phyloP scores from a whole-genome alignment of 2,888 invertebrate genomes.

The Coelopa pilipes region DNA sequence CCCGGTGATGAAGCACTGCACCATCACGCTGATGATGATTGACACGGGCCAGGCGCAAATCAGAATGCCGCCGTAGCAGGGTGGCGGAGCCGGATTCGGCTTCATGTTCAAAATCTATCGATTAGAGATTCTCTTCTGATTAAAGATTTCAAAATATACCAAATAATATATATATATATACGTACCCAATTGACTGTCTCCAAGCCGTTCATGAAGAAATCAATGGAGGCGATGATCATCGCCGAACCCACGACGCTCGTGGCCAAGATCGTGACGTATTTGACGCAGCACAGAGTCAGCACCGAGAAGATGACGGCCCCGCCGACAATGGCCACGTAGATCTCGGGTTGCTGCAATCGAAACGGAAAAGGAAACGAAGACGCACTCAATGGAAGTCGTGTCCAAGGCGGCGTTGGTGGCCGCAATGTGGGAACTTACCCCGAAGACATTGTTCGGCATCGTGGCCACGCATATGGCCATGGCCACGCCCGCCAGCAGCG shows the following conservation, averaged over 20 bases:
- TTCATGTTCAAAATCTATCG: slow-evolving; percentile 63
- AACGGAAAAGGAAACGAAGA: no score
- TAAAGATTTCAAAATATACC: no score
- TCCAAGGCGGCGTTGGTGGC: no score
- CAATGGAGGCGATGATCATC: slow-evolving; percentile 65
- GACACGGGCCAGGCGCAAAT: slow-evolving; percentile 66
- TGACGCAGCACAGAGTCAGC: slow-evolving; percentile 65
- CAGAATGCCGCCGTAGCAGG: slow-evolving; percentile 65
- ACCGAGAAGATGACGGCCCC: slow-evolving; percentile 66
- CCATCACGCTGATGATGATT: slow-evolving; percentile 65
- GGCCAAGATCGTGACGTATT: slow-evolving; percentile 65
- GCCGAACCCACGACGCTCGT: slow-evolving; percentile 67
- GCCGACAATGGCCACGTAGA: slow-evolving; percentile 66
- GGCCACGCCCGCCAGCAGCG: slow-evolving; percentile 63
- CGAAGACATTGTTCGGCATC: slow-evolving; percentile 67
- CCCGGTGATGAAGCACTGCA: slow-evolving; percentile 67
- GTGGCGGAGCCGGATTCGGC: slow-evolving; percentile 65
- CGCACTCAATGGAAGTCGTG: no score
- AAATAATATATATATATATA: no score
- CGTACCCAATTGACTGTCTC: slow-evolving; percentile 65
- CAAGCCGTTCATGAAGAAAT: slow-evolving; percentile 65
- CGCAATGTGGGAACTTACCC: slow-evolving; percentile 59
- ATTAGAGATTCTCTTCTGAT: no score
- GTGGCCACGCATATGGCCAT: slow-evolving; percentile 67
- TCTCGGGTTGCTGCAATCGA: slow-evolving; percentile 65